Evolutionary conservation across 2,888 invertebrate genomes (phyloP).

Genomic region (Alentia gelatinosa): DNA sequence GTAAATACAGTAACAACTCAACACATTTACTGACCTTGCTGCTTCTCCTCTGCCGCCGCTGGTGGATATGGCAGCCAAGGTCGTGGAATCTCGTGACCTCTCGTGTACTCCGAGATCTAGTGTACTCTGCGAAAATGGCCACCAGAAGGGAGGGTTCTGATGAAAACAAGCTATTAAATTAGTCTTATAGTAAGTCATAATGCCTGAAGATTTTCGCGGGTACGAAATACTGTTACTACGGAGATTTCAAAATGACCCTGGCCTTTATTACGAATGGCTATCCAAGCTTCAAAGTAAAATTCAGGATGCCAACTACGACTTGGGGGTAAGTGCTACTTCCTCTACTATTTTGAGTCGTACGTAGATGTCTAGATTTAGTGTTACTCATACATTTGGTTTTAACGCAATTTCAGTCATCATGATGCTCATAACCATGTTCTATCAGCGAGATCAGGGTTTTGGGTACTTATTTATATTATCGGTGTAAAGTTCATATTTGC

Average conservation of each 20-base stretch:
- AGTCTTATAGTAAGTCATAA: neutral
- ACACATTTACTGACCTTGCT: constrained; percentile 35
- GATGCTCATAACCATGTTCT: too few species aligned
- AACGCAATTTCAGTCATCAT: too few species aligned
- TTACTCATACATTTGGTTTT: too few species aligned
- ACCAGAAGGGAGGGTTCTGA: neutral
- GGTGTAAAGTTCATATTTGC: too few species aligned
- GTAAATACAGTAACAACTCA: too few species aligned
- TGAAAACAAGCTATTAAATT: constrained; percentile 28
- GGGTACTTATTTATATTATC: too few species aligned
- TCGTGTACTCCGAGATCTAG: constrained; percentile 2
- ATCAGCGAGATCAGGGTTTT: too few species aligned
- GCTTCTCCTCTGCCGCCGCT: neutral
- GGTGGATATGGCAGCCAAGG: constrained; percentile 52
- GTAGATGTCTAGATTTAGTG: too few species aligned
- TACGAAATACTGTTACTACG: constrained; percentile 79
- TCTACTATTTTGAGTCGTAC: neutral
- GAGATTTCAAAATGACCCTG: constrained; percentile 74
- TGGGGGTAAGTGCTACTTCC: constrained; percentile 63
- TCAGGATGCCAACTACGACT: constrained; percentile 63
- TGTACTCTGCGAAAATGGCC: constrained; percentile 41
- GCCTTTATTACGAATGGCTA: constrained; percentile 76
- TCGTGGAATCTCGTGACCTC: constrained; percentile 49
- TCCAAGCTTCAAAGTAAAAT: constrained; percentile 66
- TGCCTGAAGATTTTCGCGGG: constrained; percentile 72